A percentile compares a stretch with the other conserved stretches of the same genome.
Conservation (phyloP, 2,797 vertebrate species). For the Ibycter americanus region DNA sequence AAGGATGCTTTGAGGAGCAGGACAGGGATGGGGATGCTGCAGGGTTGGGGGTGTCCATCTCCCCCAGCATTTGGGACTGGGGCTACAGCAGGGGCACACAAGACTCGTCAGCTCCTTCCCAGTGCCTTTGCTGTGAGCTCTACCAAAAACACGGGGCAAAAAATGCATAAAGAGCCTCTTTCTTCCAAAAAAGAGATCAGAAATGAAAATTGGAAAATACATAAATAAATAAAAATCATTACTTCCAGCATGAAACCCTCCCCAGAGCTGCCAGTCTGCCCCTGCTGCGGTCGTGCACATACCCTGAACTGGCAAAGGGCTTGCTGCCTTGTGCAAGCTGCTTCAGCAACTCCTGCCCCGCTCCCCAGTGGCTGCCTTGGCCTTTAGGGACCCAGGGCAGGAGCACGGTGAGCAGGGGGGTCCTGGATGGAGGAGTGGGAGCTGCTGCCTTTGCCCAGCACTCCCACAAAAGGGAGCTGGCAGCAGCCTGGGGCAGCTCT, state of each 20-base stretch:
- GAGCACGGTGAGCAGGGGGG: not conserved
- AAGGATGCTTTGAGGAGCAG: not conserved
- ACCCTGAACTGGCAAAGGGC: not conserved
- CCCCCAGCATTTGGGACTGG: not conserved
- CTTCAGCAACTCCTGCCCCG: not conserved
- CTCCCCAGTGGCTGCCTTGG: not conserved
- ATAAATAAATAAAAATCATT: not conserved
- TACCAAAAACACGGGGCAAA: not conserved
- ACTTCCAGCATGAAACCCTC: not conserved
- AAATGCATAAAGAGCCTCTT: rapidly evolving
- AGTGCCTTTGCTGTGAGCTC: not conserved
- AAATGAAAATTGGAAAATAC: not conserved
- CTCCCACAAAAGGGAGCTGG: not conserved
- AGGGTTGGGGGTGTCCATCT: not conserved
- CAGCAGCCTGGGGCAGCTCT: not conserved
- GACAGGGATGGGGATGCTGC: not conserved
- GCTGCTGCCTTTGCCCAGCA: not conserved
- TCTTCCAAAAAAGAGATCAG: not conserved
- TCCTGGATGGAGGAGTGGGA: not conserved
- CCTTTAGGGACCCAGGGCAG: not conserved
- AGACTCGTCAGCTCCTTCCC: not conserved
- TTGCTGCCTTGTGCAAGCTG: not conserved
- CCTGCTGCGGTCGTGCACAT: not conserved
- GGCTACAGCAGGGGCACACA: not conserved
- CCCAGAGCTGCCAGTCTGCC: not conserved